Conservation (phyloP, 2,888 invertebrate genomes). For the Hypomecis punctinalis region DNA sequence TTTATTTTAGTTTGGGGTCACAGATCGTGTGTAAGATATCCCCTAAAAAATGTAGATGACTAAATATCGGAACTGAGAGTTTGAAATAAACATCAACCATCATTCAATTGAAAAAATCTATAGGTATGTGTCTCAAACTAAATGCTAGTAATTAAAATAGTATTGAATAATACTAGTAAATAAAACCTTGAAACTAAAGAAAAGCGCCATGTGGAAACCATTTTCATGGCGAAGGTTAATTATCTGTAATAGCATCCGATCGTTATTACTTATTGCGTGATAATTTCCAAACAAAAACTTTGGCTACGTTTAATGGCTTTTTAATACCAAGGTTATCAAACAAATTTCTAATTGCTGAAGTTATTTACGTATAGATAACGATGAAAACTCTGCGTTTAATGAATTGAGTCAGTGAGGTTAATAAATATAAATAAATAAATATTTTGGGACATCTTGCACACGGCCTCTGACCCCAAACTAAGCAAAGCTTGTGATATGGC, state of each 20-base stretch:
- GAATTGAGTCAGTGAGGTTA: background rate
- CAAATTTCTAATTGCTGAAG: conserved; percentile 13
- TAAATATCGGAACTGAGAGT: too few species aligned
- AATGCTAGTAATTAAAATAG: background rate
- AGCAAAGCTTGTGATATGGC: too few species aligned
- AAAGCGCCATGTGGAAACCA: background rate
- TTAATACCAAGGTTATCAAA: conserved; percentile 15
- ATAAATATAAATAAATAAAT: too few species aligned
- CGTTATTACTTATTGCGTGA: conserved; percentile 2
- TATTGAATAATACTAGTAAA: background rate
- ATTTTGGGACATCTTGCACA: too few species aligned
- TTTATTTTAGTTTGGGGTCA: too few species aligned
- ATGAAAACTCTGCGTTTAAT: conserved; percentile 4
- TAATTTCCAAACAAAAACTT: conserved; percentile 17
- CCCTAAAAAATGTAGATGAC: too few species aligned
- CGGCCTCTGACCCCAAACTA: too few species aligned
- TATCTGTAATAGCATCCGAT: conserved; percentile 3
- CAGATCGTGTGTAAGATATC: too few species aligned
- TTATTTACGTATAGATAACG: conserved; percentile 1
- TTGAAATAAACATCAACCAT: too few species aligned
- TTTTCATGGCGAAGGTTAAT: background rate
- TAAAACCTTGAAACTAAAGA: background rate
- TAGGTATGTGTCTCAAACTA: too few species aligned
- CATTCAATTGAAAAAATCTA: too few species aligned
- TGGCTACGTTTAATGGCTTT: conserved; percentile 11